Evolutionary conservation across 2,113 vertebrate species (phyloP).

Genomic region (Proterorhinus semilunaris): DNA sequence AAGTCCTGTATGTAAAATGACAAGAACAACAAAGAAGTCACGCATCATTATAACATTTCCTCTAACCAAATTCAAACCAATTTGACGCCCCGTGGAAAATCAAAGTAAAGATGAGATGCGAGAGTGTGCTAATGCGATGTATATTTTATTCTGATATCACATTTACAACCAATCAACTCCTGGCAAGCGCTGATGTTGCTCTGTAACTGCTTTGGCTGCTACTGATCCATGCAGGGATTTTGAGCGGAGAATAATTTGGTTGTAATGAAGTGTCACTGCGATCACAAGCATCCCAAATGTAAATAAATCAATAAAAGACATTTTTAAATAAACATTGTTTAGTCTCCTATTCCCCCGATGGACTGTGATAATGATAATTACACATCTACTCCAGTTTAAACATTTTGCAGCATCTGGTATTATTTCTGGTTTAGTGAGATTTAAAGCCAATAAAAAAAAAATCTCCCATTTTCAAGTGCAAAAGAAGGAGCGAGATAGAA

Average conservation of each 20-base stretch:
- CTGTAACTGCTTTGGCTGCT: background rate
- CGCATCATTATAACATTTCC: background rate
- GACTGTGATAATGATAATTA: too few relatives aligned
- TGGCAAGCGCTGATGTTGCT: background rate
- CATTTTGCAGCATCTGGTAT: too few relatives aligned
- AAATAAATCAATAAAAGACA: background rate
- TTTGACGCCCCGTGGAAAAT: background rate
- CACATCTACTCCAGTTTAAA: too few relatives aligned
- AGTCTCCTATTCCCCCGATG: too few relatives aligned
- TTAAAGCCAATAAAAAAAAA: too few relatives aligned
- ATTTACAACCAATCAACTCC: background rate
- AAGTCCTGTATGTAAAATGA: slow-evolving; percentile 83
- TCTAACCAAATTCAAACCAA: background rate
- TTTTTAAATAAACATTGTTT: too few relatives aligned
- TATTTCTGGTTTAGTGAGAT: too few relatives aligned
- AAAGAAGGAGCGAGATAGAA: too few relatives aligned
- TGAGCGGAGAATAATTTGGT: background rate
- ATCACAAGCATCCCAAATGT: background rate
- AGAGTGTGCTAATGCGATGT: background rate
- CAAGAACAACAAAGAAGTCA: background rate
- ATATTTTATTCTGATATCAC: background rate
- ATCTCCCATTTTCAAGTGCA: too few relatives aligned
- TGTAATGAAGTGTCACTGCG: background rate
- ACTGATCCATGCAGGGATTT: background rate
- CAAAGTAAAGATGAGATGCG: background rate